phyloP scores from a whole-genome alignment of 1,140 invertebrate genomes.

The Drosophila ercepeae region DNA sequence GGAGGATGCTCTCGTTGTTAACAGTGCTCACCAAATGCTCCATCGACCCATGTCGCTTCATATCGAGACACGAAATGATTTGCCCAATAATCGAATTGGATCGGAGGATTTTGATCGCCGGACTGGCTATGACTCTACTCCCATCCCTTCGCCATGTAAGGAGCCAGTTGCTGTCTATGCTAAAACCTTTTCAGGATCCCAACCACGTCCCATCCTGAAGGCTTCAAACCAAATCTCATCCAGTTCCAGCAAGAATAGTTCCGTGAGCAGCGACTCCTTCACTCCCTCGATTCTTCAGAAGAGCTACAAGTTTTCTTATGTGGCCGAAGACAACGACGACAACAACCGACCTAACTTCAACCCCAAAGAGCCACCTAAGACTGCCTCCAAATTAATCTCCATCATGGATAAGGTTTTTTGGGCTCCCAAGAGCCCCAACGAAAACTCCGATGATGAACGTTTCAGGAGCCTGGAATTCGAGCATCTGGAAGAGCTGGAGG shows the following conservation, averaged over 20 bases:
- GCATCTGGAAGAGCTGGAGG: background rate
- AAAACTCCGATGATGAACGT: background rate
- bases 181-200: background rate
- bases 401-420: slow-evolving; percentile 26
- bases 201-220: background rate
- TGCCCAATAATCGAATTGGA: slow-evolving; percentile 21
- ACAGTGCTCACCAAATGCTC: slow-evolving; percentile 33
- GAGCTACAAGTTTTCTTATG: slow-evolving; percentile 6
- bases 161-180: background rate
- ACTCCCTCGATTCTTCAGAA: background rate
- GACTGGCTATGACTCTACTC: background rate
- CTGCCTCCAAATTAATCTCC: background rate
- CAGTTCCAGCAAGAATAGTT: slow-evolving; percentile 24
- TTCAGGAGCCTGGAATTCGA: background rate
- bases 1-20: slow-evolving; percentile 52
- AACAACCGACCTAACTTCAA: background rate
- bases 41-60: slow-evolving; percentile 18
- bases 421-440: background rate
- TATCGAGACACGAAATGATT: slow-evolving; percentile 19
- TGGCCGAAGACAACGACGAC: background rate
- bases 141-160: background rate
- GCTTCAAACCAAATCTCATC: background rate
- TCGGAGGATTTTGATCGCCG: slow-evolving; percentile 9
- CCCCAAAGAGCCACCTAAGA: background rate
- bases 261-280: background rate